These are phyloP conservation scores for Hetaerina titia DNA, from an alignment of 2,888 invertebrate genomes.

Conservation along the genomic window DNA sequence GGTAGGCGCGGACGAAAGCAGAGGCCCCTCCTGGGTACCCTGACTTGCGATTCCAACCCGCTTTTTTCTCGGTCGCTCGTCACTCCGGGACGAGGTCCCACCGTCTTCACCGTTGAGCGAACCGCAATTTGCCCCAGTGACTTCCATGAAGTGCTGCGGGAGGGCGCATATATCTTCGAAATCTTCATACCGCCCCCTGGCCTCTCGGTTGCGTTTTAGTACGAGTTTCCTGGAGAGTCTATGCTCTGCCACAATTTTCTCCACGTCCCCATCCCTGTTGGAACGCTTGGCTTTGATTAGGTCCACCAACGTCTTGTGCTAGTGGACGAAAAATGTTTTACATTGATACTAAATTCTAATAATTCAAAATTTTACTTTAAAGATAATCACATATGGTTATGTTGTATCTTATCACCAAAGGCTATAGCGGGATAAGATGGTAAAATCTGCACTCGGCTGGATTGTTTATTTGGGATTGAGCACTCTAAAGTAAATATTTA, in stretches of 20 bases:
- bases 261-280: slow-evolving; percentile 19
- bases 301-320: slow-evolving; percentile 47
- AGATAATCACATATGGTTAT: too few relatives aligned
- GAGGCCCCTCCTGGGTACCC: not conserved
- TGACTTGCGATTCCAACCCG: not conserved
- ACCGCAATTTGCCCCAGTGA: not conserved
- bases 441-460: too few relatives aligned
- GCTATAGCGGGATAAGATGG: too few relatives aligned
- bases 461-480: too few relatives aligned
- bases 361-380: too few relatives aligned
- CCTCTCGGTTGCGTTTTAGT: not conserved
- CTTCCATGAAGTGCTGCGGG: not conserved
- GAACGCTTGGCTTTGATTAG: slow-evolving; percentile 15
- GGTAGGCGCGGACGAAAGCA: not conserved
- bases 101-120: not conserved
- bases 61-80: not conserved
- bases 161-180: not conserved
- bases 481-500: too few relatives aligned
- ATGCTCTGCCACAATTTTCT: slow-evolving; percentile 13
- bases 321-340: not conserved
- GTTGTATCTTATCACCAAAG: too few relatives aligned
- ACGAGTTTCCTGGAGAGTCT: not conserved
- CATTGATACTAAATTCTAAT: too few relatives aligned
- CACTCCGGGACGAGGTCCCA: not conserved
- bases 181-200: not conserved